Conservation (phyloP, 2,113 vertebrate genomes). For the Thamnaconus septentrionalis region DNA sequence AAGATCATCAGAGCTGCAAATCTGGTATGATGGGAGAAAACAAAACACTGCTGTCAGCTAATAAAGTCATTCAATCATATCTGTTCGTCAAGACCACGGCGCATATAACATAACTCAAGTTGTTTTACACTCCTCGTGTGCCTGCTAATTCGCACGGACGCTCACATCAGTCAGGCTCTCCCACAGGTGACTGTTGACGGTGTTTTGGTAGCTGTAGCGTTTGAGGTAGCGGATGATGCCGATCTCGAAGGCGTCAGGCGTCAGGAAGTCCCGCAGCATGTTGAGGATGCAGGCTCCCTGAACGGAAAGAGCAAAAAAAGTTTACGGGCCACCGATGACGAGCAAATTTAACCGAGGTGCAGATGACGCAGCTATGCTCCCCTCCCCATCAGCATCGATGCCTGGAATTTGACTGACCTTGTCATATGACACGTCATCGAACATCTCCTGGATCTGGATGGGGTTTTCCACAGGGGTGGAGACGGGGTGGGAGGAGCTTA, state of each 20-base stretch:
- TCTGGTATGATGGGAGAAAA: constrained; percentile 56
- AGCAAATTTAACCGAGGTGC: no score
- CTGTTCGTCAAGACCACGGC: no score
- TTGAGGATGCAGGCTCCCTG: constrained; percentile 91
- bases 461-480: constrained; percentile 86
- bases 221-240: constrained; percentile 85
- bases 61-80: no score
- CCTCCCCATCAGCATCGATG: no score
- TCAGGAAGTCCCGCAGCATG: constrained; percentile 88
- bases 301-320: not conserved
- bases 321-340: not conserved
- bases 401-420: constrained; percentile 74
- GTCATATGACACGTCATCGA: constrained; percentile 89
- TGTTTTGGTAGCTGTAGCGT: constrained; percentile 87
- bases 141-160: not conserved
- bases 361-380: no score
- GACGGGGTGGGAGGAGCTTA: constrained; percentile 89
- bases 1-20: constrained; percentile 74
- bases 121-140: no score
- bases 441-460: constrained; percentile 90
- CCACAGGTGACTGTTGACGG: constrained; percentile 86
- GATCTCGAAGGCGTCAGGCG: constrained; percentile 81
- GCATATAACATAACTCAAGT: no score
- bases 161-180: constrained; percentile 84
- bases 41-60: not conserved